Evolutionary conservation across 2,888 invertebrate species (phyloP), one percentile per base, ranked within the genome.

Genomic region (Acleris holmiana): DNA sequence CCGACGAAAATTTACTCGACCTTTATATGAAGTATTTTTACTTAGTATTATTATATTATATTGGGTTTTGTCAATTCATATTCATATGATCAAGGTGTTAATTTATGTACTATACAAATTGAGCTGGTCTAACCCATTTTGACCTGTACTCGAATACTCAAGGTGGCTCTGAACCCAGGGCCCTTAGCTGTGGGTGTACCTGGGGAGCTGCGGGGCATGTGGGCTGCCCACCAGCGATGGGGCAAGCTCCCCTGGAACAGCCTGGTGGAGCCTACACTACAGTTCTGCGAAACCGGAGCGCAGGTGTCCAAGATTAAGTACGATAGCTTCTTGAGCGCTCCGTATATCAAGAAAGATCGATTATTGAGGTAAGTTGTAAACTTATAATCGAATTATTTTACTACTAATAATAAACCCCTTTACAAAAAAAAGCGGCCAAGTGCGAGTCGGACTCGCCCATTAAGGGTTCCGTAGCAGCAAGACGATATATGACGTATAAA

Each of bases 171-270:
- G 48, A 40, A 82, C 59, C 18, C 77, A 94, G 96, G 96, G 19
- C 93, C 94, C 0, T 78, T 95, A 59, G 90, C 97, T 0, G 94
- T 97, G 5, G 98, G 94, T 0, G 95, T 98, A 0, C 98, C 98
- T 0, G 97, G 97, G 0, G 98, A 98, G 80, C 83, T 98, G 0
- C 92, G 94, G 51, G 98, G 98, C 0, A 96, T 97, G 86, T 95
- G 95, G 93, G 89, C 93, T 51, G 96, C 96, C 0, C 94, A 97
- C 82, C 86, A 94, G 72, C 89, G 93, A 58, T 97, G 95, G 87
- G 98, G 97, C 4, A 93, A 90, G 59, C 88, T 97, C 4, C 92
- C 95, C 0, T 98, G 98, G 98, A 82, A 83, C 21, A 93, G 94
- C 0, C 85, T 98, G n/a, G 75, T 96, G 0, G 82, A 88, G 10